phyloP scores from a whole-genome alignment of 2,888 invertebrate genomes.

The Adelognathus sp. region DNA sequence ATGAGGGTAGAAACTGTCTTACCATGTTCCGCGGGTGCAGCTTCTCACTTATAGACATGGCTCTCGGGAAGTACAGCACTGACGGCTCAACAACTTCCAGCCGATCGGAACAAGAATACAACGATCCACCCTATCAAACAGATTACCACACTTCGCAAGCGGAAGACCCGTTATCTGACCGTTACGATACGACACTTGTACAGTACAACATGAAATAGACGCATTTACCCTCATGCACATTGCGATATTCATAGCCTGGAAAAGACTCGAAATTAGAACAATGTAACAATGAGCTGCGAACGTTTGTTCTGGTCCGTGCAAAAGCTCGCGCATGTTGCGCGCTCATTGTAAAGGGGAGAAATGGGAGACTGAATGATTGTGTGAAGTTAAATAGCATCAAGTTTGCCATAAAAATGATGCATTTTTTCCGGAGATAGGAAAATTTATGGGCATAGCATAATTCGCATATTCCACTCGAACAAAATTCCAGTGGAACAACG shows the following conservation, averaged over 20 bases:
- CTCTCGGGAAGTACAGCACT: conserved; percentile 83
- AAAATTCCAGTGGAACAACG: too few relatives aligned
- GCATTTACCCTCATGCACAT: neutral
- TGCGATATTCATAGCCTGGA: neutral
- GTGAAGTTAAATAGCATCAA: too few relatives aligned
- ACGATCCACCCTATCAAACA: conserved; percentile 35
- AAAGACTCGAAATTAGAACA: conserved; percentile 1
- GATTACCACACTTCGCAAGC: conserved; percentile 31
- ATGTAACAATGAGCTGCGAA: neutral
- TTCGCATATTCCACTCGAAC: too few relatives aligned
- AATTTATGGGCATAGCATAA: too few relatives aligned
- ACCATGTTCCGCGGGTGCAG: conserved; percentile 85
- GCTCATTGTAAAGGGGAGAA: too few relatives aligned
- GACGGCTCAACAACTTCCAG: conserved; percentile 16
- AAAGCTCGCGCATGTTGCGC: too few relatives aligned
- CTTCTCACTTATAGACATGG: conserved; percentile 88
- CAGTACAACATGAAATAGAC: conserved; percentile 74
- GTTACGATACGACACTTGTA: conserved; percentile 54
- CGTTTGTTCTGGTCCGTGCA: too few relatives aligned
- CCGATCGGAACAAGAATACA: conserved; percentile 22
- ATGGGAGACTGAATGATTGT: too few relatives aligned
- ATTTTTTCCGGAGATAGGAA: too few relatives aligned
- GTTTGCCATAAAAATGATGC: too few relatives aligned
- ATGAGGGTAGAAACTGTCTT: conserved; percentile 82
- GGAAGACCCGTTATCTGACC: conserved; percentile 57